phyloP scores from a whole-genome alignment of 2,797 vertebrate species.

The Linurgus olivaceus region DNA sequence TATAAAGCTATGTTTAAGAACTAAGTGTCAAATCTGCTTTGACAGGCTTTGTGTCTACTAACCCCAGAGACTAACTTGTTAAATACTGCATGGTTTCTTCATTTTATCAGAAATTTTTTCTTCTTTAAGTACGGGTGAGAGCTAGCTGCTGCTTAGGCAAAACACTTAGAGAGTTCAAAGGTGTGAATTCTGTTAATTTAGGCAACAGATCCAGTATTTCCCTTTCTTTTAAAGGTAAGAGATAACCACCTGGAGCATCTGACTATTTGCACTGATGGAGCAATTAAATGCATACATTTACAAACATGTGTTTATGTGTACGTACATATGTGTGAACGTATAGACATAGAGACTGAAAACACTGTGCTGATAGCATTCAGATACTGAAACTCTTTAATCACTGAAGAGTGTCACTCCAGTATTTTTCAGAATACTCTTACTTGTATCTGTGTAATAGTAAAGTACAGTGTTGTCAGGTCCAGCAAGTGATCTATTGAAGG shows the following conservation, averaged over 20 bases:
- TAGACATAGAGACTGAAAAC: background rate
- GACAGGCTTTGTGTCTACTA: background rate
- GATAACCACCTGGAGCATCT: background rate
- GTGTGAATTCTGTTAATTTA: background rate
- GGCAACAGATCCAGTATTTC: background rate
- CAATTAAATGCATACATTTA: background rate
- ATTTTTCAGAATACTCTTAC: background rate
- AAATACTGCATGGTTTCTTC: background rate
- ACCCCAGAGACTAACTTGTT: background rate
- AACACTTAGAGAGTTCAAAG: background rate
- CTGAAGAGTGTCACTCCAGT: background rate
- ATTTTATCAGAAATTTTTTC: background rate
- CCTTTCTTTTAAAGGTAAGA: background rate
- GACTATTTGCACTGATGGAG: background rate
- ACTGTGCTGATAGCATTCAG: background rate
- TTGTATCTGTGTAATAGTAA: background rate
- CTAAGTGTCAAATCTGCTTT: background rate
- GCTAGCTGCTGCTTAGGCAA: background rate
- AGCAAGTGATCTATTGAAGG: background rate
- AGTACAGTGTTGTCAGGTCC: background rate
- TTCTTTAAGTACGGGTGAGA: background rate
- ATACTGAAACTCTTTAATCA: background rate
- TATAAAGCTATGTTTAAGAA: background rate
- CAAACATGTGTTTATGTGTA: background rate
- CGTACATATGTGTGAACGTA: background rate